A percentile compares a stretch with the other conserved stretches of the same genome.
phyloP scores from a whole-genome alignment of 2,113 vertebrate genomes.

The Diphyllodes magnificus region DNA sequence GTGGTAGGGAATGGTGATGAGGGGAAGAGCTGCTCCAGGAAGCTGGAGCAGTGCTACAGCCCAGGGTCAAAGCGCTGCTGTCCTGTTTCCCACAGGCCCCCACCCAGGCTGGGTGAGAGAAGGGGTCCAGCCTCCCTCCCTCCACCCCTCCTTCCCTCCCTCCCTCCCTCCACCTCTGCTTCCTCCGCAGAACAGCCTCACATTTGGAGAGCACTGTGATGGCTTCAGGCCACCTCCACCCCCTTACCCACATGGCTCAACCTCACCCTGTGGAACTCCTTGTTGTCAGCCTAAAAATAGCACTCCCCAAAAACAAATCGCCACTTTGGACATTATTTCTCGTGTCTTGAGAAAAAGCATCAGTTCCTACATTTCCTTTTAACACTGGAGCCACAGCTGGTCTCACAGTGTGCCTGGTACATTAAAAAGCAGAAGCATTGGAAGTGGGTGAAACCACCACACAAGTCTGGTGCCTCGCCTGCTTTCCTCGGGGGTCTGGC shows the following conservation, averaged over 20 bases:
- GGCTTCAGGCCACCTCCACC: background rate
- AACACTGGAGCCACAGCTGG: background rate
- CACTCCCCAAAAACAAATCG: background rate
- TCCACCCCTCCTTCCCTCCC: background rate
- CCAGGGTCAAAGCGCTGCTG: fast-evolving
- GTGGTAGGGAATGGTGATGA: background rate
- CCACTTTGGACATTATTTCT: background rate
- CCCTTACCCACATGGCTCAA: background rate
- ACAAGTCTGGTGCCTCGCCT: background rate
- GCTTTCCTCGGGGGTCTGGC: background rate
- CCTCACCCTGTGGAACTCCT: background rate
- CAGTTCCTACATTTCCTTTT: background rate
- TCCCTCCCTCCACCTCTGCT: background rate
- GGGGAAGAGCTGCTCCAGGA: background rate
- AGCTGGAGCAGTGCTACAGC: background rate
- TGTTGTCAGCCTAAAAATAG: background rate
- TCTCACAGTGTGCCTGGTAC: background rate
- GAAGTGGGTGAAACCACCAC: background rate
- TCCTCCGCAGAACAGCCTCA: background rate
- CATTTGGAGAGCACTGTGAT: background rate
- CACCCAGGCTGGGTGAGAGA: background rate
- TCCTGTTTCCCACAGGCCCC: background rate
- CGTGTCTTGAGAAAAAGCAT: background rate
- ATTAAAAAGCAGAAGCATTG: background rate
- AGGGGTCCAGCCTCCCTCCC: background rate